phyloP scores from a whole-genome alignment of 2,113 vertebrate species.

The Suncus etruscus region DNA sequence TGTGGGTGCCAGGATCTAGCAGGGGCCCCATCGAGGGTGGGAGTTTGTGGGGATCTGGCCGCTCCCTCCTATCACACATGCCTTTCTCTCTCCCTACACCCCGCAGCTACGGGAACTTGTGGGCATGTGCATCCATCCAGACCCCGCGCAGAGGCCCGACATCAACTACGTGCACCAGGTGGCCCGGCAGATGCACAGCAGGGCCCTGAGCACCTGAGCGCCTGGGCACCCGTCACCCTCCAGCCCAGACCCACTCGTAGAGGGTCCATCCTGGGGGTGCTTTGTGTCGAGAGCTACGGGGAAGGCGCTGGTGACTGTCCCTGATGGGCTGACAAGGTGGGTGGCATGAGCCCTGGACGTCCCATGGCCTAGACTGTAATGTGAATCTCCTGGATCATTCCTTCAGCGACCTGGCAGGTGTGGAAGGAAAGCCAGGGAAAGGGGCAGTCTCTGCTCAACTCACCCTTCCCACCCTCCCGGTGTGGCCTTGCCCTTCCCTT shows the following conservation, averaged over 20 bases:
- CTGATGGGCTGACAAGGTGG: conserved; percentile 79
- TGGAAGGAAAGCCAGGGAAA: no score
- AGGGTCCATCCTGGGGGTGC: conserved; percentile 70
- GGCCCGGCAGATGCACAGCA: conserved; percentile 92
- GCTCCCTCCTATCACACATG: neutral
- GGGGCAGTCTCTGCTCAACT: no score
- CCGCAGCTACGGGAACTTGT: conserved; percentile 92
- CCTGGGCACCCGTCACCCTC: no score
- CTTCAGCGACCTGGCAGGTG: conserved; percentile 56
- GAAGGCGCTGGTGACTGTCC: conserved; percentile 79
- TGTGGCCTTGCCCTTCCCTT: no score
- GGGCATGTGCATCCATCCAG: conserved; percentile 92
- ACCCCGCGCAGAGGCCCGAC: conserved; percentile 91
- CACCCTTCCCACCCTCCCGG: no score
- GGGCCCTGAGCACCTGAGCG: conserved; percentile 91
- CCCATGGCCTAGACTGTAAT: conserved; percentile 85
- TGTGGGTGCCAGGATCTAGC: no score
- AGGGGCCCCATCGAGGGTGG: neutral
- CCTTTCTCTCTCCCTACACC: conserved; percentile 72
- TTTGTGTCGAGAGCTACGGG: conserved; percentile 69
- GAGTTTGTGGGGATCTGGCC: neutral
- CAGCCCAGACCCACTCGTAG: conserved; percentile 73
- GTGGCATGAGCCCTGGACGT: conserved; percentile 63
- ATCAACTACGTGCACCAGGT: conserved; percentile 91
- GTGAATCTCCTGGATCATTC: conserved; percentile 88